Evolutionary conservation across 2,113 vertebrate species (phyloP).

Genomic region (Xenopus borealis): DNA sequence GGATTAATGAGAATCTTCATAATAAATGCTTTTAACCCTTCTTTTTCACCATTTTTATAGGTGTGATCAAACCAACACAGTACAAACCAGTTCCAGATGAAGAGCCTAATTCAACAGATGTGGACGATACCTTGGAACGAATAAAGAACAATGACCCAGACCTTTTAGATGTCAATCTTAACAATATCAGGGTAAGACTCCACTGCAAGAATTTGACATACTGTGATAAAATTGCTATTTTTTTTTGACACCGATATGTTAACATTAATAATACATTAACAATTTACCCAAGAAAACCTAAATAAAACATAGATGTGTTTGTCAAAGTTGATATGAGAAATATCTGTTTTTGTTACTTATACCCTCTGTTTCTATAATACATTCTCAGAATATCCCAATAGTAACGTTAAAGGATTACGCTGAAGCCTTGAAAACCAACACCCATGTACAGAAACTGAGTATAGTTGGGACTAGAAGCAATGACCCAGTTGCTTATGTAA

Average conservation of each 20-base stretch:
- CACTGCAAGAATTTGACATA: not conserved
- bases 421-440: conserved; percentile 83
- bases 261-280: too few species aligned
- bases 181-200: conserved; percentile 86
- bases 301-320: too few species aligned
- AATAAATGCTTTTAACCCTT: too few species aligned
- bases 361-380: conserved; percentile 29
- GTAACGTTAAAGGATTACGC: conserved; percentile 87
- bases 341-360: too few species aligned
- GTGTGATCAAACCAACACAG: conserved; percentile 93
- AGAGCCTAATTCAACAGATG: conserved; percentile 87
- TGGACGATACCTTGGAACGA: conserved; percentile 84
- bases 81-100: conserved; percentile 96
- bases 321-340: too few species aligned
- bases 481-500: conserved; percentile 88
- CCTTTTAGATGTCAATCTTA: conserved; percentile 92
- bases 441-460: conserved; percentile 86
- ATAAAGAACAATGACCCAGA: conserved; percentile 86
- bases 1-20: too few species aligned
- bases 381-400: conserved; percentile 85
- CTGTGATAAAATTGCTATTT: too few species aligned
- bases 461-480: conserved; percentile 95
- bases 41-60: conserved; percentile 54
- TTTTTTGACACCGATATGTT: too few species aligned
- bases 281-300: too few species aligned